These are phyloP conservation scores for Australoheros facetus DNA, from an alignment of 2,797 vertebrate genomes.

Conservation along the genomic window DNA sequence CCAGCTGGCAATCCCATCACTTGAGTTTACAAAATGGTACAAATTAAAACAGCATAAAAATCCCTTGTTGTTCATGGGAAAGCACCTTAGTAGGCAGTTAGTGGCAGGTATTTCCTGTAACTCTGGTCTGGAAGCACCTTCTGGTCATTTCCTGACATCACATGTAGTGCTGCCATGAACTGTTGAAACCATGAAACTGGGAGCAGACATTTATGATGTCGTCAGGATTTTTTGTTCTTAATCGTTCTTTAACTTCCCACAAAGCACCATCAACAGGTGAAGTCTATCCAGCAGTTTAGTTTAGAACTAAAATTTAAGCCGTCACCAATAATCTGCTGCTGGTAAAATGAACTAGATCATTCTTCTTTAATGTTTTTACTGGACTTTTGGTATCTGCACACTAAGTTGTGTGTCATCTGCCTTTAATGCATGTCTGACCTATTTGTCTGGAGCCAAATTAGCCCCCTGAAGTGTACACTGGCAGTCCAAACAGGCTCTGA, in stretches of 20 bases:
- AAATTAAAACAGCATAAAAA: too few species aligned
- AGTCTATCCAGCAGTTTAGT: not conserved
- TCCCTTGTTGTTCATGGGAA: not conserved
- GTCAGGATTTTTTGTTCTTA: not conserved
- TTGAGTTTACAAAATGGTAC: not conserved
- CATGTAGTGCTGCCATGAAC: not conserved
- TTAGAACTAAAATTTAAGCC: not conserved
- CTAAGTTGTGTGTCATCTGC: constrained; percentile 29
- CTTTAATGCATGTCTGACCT: constrained; percentile 41
- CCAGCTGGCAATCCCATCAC: not conserved
- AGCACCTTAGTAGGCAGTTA: not conserved
- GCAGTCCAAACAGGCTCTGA: constrained; percentile 32
- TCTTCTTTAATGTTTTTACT: not conserved
- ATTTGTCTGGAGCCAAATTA: constrained; percentile 32
- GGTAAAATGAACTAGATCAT: not conserved
- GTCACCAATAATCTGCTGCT: not conserved
- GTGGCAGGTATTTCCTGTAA: not conserved
- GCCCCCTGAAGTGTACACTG: constrained; percentile 17
- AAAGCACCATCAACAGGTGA: not conserved
- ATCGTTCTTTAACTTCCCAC: not conserved
- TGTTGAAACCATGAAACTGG: not conserved
- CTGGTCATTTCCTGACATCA: not conserved
- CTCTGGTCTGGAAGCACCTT: not conserved
- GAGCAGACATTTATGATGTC: not conserved
- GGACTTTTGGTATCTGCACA: constrained; percentile 12